phyloP scores from a whole-genome alignment of 2,797 vertebrate species.

The Alectoris magna region DNA sequence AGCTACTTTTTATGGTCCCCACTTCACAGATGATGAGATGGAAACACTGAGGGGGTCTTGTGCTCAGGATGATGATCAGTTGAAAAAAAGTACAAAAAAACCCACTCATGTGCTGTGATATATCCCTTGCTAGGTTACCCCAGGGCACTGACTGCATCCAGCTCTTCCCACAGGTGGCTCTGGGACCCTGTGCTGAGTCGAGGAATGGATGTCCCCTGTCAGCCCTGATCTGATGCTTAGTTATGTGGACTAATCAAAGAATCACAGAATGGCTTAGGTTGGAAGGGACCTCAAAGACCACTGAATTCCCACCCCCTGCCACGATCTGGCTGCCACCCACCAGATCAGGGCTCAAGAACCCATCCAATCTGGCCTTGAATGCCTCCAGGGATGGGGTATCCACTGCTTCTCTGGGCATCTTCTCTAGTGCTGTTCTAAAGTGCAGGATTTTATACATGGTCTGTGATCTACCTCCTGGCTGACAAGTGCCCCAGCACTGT shows the following conservation, averaged over 20 bases:
- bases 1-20: neutral
- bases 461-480: neutral
- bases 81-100: neutral
- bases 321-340: no score
- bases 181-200: neutral
- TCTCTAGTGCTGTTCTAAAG: neutral
- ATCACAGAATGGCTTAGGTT: no score
- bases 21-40: neutral
- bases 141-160: rapidly evolving
- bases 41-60: neutral
- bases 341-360: no score
- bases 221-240: neutral
- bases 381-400: no score
- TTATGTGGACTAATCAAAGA: neutral
- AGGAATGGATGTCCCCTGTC: rapidly evolving
- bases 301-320: no score
- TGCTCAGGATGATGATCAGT: neutral
- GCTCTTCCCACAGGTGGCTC: neutral
- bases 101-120: rapidly evolving
- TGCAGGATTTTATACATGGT: neutral
- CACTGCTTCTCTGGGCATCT: no score
- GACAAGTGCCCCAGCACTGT: neutral
- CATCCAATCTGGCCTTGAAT: no score
- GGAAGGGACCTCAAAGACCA: no score
- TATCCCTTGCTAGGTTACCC: neutral